phyloP scores from a whole-genome alignment of 2,888 invertebrate genomes.

The Netelia melanura region DNA sequence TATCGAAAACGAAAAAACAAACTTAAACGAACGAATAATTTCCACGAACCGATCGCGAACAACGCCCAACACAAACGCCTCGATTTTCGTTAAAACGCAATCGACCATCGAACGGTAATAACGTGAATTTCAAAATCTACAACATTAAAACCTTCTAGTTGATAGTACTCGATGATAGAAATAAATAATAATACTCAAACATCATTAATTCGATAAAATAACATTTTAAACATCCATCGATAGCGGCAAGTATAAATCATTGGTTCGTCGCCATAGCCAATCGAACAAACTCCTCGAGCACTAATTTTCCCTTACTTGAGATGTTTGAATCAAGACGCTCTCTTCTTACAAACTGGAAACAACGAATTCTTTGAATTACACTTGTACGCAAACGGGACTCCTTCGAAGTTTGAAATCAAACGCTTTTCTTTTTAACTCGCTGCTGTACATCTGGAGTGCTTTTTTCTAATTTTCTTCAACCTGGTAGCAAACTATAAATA shows the following conservation, averaged over 20 bases:
- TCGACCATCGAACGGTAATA: background rate
- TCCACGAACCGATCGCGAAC: slow-evolving; percentile 1
- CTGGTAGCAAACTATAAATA: background rate
- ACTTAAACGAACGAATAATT: background rate
- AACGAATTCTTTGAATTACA: background rate
- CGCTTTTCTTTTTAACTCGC: slow-evolving; percentile 37
- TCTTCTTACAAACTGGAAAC: slow-evolving; percentile 17
- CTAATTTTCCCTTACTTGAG: background rate
- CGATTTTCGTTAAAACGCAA: background rate
- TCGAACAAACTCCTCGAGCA: slow-evolving; percentile 1
- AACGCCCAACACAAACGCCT: background rate
- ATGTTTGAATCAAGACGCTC: background rate
- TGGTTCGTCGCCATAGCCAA: slow-evolving; percentile 23
- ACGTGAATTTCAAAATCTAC: slow-evolving; percentile 14
- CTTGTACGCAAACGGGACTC: background rate
- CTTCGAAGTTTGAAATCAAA: slow-evolving; percentile 1
- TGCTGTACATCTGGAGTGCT: slow-evolving; percentile 17
- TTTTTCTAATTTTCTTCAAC: slow-evolving; percentile 21
- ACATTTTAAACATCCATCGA: background rate
- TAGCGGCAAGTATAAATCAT: background rate
- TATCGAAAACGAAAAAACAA: background rate
- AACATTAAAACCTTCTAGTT: background rate
- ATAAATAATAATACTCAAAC: slow-evolving; percentile 7
- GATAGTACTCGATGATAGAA: slow-evolving; percentile 9
- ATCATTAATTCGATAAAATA: background rate